These are phyloP conservation scores for Eriocheir sinensis DNA, from an alignment of 1,140 invertebrate species.

Conservation along the genomic window DNA sequence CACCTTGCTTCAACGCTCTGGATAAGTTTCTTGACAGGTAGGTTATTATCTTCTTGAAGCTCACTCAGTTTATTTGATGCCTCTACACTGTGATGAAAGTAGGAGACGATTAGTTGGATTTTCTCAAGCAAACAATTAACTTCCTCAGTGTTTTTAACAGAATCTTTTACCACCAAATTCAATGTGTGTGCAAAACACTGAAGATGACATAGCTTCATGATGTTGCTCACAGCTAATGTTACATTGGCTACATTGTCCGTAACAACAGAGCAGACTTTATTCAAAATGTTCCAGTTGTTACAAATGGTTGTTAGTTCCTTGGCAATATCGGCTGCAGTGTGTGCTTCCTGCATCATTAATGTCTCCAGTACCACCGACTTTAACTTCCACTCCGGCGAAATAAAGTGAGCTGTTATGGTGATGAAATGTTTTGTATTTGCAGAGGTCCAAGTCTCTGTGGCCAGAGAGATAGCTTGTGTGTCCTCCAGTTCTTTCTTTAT, in stretches of 20 bases:
- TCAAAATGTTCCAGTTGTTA: neutral
- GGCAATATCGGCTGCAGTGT: constrained; percentile 6
- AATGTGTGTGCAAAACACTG: constrained; percentile 31
- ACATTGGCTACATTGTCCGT: constrained; percentile 31
- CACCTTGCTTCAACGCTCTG: constrained; percentile 38
- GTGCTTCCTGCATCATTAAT: neutral
- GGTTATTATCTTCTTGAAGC: neutral
- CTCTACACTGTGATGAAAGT: constrained; percentile 38
- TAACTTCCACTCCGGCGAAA: neutral
- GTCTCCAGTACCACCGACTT: neutral
- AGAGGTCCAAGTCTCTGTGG: neutral
- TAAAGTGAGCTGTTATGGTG: neutral
- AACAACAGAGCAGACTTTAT: neutral
- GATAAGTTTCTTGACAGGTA: constrained; percentile 29
- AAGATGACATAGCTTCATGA: neutral
- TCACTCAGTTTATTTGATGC: neutral
- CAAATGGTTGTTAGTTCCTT: constrained; percentile 9
- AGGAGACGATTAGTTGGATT: neutral
- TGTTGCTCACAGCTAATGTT: too few species aligned
- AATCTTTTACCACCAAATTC: neutral
- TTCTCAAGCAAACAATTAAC: neutral
- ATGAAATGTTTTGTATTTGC: neutral
- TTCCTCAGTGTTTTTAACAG: neutral
- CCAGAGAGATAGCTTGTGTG: too few species aligned
- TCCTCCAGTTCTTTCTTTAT: too few species aligned